Base-by-base conservation (phyloP, 2,888 invertebrate species). In the Ochlodes sylvanus region DNA sequence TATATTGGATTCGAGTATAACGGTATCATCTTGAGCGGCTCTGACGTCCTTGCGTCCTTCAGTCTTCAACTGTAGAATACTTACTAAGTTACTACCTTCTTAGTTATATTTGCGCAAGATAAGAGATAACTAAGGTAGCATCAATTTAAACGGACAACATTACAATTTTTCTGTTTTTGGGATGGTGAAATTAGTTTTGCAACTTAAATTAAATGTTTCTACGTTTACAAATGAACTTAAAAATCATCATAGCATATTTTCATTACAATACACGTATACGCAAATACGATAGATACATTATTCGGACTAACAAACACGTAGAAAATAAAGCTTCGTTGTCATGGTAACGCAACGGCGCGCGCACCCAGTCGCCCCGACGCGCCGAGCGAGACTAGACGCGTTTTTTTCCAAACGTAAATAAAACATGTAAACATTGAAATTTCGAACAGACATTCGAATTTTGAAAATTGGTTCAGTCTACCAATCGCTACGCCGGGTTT, bases 321-420 rank as follows among this genome's bases (percentile, higher is more conserved):
- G 69, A 63, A 70, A 67, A 75, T 71, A 70, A 76, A 86, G 60
- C 93, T 64, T 72, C 68, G 89, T 91, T 75, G 72, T 82, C 82
- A 90, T 89, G 83, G 80, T 67, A 79, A 92, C 90, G 75, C 17
- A 71, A 71, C 84, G 86, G 90, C 92, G 92, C 92, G 92, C 92
- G 92, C 92, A 91, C 21, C 85, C 89, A 92, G 92, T 92, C 80
- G 71, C 74, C 71, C 76, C 80, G 74, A 76, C 82, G 77, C 85
- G 72, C 68, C 77, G 75, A 76, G 44, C 69, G 74, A 68, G 82
- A 75, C 71, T 77, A 83, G 86, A 80, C 90, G 92, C 83, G 85
- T 85, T 68, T 61, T 44, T 41, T 32, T 63, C 64, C 68, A 76
- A 70, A 74, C 76, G 80, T 78, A 84, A 86, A 85, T 75, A 77